phyloP scores from a whole-genome alignment of 2,797 vertebrate species.

The Darevskia mixta region DNA sequence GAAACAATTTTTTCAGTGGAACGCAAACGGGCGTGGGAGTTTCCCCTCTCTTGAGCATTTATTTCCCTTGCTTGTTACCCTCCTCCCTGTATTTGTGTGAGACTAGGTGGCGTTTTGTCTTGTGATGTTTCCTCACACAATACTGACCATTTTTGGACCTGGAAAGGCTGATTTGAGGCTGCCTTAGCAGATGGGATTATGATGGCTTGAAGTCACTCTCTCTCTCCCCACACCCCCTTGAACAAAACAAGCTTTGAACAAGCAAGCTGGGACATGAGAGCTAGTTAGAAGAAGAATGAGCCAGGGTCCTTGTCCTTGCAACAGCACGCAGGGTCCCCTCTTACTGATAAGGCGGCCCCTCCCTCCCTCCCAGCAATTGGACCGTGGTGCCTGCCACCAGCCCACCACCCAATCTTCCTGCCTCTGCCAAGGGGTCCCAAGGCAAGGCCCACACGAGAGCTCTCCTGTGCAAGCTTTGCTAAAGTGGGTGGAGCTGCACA shows the following conservation, averaged over 20 bases:
- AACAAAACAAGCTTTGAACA: neutral
- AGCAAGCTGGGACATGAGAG: neutral
- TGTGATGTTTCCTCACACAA: no score
- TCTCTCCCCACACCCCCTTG: no score
- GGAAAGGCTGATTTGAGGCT: neutral
- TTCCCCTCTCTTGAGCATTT: neutral
- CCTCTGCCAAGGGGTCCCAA: neutral
- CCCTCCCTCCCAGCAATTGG: neutral
- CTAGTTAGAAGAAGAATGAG: neutral
- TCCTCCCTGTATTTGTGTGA: neutral
- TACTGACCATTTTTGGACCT: neutral
- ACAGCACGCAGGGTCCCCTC: neutral
- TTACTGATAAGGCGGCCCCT: neutral
- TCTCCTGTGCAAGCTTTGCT: neutral
- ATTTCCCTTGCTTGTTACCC: neutral
- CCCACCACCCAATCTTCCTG: neutral
- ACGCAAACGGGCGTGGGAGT: neutral
- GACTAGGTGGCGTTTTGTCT: neutral
- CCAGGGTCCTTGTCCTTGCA: neutral
- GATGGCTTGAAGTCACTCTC: slow-evolving; percentile 3
- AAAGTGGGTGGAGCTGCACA: neutral
- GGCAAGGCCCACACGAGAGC: neutral
- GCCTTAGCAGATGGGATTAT: neutral
- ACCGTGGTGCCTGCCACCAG: neutral
- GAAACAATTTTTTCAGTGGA: neutral